A percentile compares a stretch with the other conserved stretches of the same genome.
phyloP scores from a whole-genome alignment of 2,797 vertebrate species.

The Liparis tanakae region DNA sequence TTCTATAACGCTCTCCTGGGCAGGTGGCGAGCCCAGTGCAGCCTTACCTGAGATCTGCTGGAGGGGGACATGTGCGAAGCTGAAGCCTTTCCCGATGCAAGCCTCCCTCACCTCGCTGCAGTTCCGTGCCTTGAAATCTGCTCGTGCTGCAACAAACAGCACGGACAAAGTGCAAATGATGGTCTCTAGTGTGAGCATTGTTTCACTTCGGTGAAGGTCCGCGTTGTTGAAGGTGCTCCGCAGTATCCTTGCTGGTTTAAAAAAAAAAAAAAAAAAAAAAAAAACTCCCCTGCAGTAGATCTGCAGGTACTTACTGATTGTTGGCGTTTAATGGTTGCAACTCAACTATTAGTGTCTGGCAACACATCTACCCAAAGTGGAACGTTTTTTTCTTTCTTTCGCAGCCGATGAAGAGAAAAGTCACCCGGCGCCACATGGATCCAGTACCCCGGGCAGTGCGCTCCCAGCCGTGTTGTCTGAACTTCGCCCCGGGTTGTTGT shows the following conservation, averaged over 20 bases:
- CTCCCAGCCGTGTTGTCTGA: slow-evolving; percentile 61
- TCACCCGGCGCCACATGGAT: slow-evolving; percentile 68
- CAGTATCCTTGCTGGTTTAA: slow-evolving; percentile 41
- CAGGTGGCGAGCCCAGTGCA: slow-evolving; percentile 12
- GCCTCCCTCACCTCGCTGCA: slow-evolving; percentile 91
- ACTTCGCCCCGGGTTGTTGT: slow-evolving; percentile 76
- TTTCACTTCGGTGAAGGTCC: slow-evolving; percentile 65
- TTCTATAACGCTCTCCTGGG: background rate
- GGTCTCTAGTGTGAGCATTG: slow-evolving; percentile 77
- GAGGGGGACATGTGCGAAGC: slow-evolving; percentile 87
- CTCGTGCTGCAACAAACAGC: slow-evolving; percentile 78
- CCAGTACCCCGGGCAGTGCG: slow-evolving; percentile 63
- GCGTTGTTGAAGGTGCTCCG: slow-evolving; percentile 44
- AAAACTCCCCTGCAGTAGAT: slow-evolving; percentile 59
- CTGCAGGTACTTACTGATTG: slow-evolving; percentile 70
- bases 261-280: slow-evolving; percentile 4
- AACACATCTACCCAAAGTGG: slow-evolving; percentile 49
- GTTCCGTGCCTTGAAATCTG: slow-evolving; percentile 86
- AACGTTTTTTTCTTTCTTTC: slow-evolving; percentile 15
- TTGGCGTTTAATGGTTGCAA: slow-evolving; percentile 51
- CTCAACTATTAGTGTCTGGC: slow-evolving; percentile 55
- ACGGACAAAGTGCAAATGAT: slow-evolving; percentile 81
- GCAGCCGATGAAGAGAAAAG: slow-evolving; percentile 45
- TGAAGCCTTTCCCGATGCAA: slow-evolving; percentile 88
- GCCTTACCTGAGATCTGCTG: slow-evolving; percentile 93